Evolutionary conservation across 2,113 vertebrate species (phyloP), one percentile per base, ranked within the genome.

Genomic region (Vicugna pacos): DNA sequence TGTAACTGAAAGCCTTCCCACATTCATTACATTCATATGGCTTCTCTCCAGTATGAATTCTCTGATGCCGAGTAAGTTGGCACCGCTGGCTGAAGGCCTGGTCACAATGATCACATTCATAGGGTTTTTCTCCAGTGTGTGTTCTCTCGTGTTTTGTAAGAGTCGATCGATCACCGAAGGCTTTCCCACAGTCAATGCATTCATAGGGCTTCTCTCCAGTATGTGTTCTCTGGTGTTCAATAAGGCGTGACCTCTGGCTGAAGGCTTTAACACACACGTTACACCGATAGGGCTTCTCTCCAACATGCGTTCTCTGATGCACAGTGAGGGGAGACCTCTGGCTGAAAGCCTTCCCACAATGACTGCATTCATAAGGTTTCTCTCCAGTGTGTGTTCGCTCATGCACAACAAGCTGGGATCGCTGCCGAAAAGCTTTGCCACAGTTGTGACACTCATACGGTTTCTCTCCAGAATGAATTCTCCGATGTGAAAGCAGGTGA

Each of bases 381-480:
- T 96, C 81, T 72, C 58, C 46, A 70, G 75, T 80, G 32, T 65
- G 52, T 46, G 20, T 86, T n/a, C 1, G 14, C 14, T 86, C 83
- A 89, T 92, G 93, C 15, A 77, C 35, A 17, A 89, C 16, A 48
- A 97, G 83, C 16, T 92, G 87, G 81, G 73, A 73, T 38, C 1
- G 8, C 69, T 81, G 83, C 35, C 11, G 20, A n/a, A 92, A 93
- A 58, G 58, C 58, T n/a, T 91, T 97, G 50, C 91, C 84, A 52
- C 54, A 79, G 50, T 92, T 28, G 8, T 90, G 70, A 58, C 64
- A 80, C 15, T 88, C 8, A 3, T 89, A 80, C 3, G 65, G 92
- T 35, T 95, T 87, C 48, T 91, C 84, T 73, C 67, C 69, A 84
- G 89, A 80, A 58, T 91, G 85, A 79, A 94, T 92, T 87, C 50